A percentile compares a stretch with the other conserved stretches of the same genome.
Conservation (phyloP, 2,888 invertebrate genomes). For the Copidosoma aretas region DNA sequence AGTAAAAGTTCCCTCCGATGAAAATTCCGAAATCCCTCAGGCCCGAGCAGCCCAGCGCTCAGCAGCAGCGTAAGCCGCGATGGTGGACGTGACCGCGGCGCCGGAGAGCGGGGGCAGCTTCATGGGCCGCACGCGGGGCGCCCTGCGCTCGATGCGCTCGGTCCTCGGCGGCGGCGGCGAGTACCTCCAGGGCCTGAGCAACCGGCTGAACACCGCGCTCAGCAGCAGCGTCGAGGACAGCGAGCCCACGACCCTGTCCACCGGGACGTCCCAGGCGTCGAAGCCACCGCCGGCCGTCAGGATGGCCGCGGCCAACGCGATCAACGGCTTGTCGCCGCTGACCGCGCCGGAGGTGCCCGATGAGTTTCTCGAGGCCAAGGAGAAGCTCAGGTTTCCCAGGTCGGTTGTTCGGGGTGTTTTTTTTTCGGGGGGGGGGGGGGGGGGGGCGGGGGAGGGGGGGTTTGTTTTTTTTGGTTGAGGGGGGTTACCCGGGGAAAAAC, state of each 20-base stretch:
- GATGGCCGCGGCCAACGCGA: constrained; percentile 37
- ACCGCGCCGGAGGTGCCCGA: background rate
- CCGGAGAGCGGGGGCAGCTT: constrained; percentile 43
- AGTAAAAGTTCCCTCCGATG: too few relatives aligned
- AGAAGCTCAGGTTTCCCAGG: constrained; percentile 35
- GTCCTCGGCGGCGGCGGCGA: constrained; percentile 60
- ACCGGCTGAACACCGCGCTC: constrained; percentile 57
- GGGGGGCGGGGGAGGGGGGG: too few relatives aligned
- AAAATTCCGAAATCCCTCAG: too few relatives aligned
- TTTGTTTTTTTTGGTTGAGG: too few relatives aligned
- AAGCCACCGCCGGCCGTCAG: background rate
- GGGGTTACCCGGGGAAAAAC: too few relatives aligned
- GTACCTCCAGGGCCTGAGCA: constrained; percentile 59
- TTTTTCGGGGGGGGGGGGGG: too few relatives aligned
- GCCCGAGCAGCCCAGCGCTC: too few relatives aligned
- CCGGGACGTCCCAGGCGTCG: constrained; percentile 39
- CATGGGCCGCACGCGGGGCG: constrained; percentile 59
- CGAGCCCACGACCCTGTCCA: constrained; percentile 52
- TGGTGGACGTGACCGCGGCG: constrained; percentile 56
- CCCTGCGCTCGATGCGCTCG: constrained; percentile 58
- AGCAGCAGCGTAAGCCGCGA: constrained; percentile 29
- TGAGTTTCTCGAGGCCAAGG: constrained; percentile 20
- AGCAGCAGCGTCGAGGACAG: constrained; percentile 60
- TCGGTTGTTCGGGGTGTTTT: background rate
- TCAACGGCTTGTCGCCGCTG: constrained; percentile 17